These are phyloP conservation scores for Syritta pipiens DNA, from an alignment of 2,888 invertebrate genomes.

Conservation along the genomic window DNA sequence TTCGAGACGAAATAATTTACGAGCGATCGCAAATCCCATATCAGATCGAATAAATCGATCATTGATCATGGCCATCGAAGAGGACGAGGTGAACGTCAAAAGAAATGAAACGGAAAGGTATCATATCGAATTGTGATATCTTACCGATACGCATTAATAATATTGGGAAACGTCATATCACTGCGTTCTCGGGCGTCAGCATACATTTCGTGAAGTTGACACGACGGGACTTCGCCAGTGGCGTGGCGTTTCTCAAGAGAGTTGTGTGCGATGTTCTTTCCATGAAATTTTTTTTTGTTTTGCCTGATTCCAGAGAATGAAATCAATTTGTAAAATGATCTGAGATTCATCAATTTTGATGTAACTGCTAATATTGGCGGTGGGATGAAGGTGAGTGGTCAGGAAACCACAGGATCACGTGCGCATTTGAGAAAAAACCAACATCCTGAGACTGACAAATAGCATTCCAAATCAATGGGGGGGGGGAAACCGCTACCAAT, in stretches of 20 bases:
- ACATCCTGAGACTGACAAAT: constrained; percentile 46
- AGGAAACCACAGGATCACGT: constrained; percentile 50
- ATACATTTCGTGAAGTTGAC: constrained; percentile 49
- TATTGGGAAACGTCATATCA: constrained; percentile 47
- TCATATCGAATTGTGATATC: constrained; percentile 64
- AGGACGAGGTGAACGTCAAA: constrained; percentile 7
- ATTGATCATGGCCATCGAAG: constrained; percentile 63
- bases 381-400: background rate
- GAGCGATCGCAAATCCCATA: constrained; percentile 68
- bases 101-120: constrained; percentile 14
- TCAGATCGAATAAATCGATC: constrained; percentile 68
- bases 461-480: background rate
- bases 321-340: constrained; percentile 65
- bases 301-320: constrained; percentile 6
- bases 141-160: constrained; percentile 61
- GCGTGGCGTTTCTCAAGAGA: constrained; percentile 38
- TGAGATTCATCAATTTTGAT: constrained; percentile 59
- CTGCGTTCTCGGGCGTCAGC: constrained; percentile 43
- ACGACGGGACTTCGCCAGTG: constrained; percentile 49
- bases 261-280: constrained; percentile 9
- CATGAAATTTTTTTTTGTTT: constrained; percentile 9
- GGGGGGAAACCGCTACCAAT: constrained; percentile 20
- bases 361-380: constrained; percentile 41
- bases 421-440: constrained; percentile 35
- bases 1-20: constrained; percentile 67